phyloP scores from a whole-genome alignment of 2,888 invertebrate species.

The Drosophila vallismaia region DNA sequence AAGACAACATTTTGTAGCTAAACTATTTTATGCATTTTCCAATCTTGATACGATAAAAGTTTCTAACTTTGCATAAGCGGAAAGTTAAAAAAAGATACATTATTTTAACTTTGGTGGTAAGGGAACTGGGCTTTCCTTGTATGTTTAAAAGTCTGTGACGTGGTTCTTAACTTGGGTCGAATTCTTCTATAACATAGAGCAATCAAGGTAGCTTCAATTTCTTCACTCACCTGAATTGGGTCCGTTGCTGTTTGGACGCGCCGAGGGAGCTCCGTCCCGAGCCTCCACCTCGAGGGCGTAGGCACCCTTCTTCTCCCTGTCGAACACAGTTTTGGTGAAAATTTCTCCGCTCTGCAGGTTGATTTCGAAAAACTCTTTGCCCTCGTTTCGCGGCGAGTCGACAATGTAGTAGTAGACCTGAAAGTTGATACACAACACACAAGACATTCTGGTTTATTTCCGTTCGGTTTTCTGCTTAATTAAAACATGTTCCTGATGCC shows the following conservation, averaged over 20 bases:
- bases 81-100: constrained; percentile 2
- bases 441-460: constrained; percentile 18
- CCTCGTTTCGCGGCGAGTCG: constrained; percentile 95
- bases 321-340: constrained; percentile 97
- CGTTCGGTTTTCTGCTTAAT: constrained; percentile 49
- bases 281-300: constrained; percentile 99
- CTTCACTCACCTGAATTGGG: constrained; percentile 95
- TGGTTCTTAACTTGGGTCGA: neutral
- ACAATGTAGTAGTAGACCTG: constrained; percentile 97
- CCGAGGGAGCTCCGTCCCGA: constrained; percentile 97
- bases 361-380: constrained; percentile 98
- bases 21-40: constrained; percentile 28
- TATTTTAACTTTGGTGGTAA: neutral
- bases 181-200: neutral
- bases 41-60: constrained; percentile 20
- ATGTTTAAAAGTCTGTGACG: neutral
- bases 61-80: constrained; percentile 16
- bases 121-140: neutral
- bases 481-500: constrained; percentile 53
- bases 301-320: constrained; percentile 98
- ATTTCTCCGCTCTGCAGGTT: constrained; percentile 98
- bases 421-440: constrained; percentile 47
- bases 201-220: neutral
- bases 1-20: constrained; percentile 21
- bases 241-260: constrained; percentile 95